Evolutionary conservation across 2,888 invertebrate species (phyloP), one percentile per base, ranked within the genome.

Genomic region (Flabesymbios commensalis): DNA sequence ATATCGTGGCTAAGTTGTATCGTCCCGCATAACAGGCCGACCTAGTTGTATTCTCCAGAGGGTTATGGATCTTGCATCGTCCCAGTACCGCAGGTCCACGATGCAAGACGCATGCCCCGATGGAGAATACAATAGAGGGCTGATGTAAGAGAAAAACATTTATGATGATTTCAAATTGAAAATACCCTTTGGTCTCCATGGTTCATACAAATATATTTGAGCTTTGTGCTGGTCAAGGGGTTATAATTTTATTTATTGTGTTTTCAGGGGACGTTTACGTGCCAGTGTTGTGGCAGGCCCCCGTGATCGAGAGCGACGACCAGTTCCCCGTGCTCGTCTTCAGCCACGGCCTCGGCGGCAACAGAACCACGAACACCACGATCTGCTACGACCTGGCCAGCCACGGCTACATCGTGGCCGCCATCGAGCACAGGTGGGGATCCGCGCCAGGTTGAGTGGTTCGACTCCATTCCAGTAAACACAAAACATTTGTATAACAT

Each of bases 341-440:
- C 72, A 88, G 88, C 0, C 89, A 89, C 75, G 89, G 89, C 1
- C 83, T 88, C 31, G 88, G 88, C 1, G 88, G 87, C 1, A 85
- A 85, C 70, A 79, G 88, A 65, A 87, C 87, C 57, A 83, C 87
- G n/a, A 88, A 88, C 74, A 86, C 87, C 29, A 84, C 86, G 2
- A 83, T 87, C 47, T 87, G 87, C 73, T 80, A 84, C 47, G 88
- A 89, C 70, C 75, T 89, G 57, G 88, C 89, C 1, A 88, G 88
- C 1, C 85, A 87, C 71, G 89, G 89, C 1, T 88, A 86, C 76
- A 78, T 89, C 10, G 88, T 89, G 0, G 87, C 86, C 2, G 86
- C 87, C n/a, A 73, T 88, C 22, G 89, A 89, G 77, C 89, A 89
- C 79, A 86, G 87, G 87, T 87, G 62, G 56, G 60, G 41, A 10